These are phyloP conservation scores for Eutrigla gurnardus DNA, from an alignment of 2,797 vertebrate genomes.

Conservation along the genomic window DNA sequence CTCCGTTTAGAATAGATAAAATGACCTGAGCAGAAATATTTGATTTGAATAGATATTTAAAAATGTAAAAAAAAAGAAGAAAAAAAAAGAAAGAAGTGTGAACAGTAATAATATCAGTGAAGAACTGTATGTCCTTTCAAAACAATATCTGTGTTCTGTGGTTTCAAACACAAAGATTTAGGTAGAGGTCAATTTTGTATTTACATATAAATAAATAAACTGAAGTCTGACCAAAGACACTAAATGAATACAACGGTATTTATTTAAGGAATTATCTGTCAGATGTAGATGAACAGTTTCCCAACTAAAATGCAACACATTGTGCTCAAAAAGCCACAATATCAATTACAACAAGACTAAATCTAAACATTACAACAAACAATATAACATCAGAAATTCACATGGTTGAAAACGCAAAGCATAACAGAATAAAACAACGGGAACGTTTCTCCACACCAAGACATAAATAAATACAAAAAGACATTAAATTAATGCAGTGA, in stretches of 20 bases:
- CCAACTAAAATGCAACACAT: slow-evolving; percentile 56
- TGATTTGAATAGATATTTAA: background rate
- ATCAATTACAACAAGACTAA: slow-evolving; percentile 52
- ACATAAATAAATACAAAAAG: slow-evolving; percentile 73
- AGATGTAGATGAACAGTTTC: slow-evolving; percentile 57
- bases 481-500: slow-evolving; percentile 58
- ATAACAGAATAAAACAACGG: slow-evolving; percentile 45
- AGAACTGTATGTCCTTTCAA: background rate
- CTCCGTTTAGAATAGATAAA: slow-evolving; percentile 1
- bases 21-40: background rate
- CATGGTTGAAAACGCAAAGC: slow-evolving; percentile 66
- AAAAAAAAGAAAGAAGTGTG: too few species aligned
- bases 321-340: slow-evolving; percentile 51
- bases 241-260: slow-evolving; percentile 58
- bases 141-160: background rate
- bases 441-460: slow-evolving; percentile 43
- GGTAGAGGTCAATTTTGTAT: background rate
- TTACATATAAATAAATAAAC: background rate
- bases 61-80: background rate
- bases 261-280: slow-evolving; percentile 69
- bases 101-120: background rate
- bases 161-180: background rate
- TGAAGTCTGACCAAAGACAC: slow-evolving; percentile 5
- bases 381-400: slow-evolving; percentile 73
- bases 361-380: slow-evolving; percentile 51